Percentiles rank a stretch among this genome's conserved stretches.
Evolutionary conservation across 1,140 invertebrate genomes (phyloP).

Genomic region (Pogonognathellus flavescens): DNA sequence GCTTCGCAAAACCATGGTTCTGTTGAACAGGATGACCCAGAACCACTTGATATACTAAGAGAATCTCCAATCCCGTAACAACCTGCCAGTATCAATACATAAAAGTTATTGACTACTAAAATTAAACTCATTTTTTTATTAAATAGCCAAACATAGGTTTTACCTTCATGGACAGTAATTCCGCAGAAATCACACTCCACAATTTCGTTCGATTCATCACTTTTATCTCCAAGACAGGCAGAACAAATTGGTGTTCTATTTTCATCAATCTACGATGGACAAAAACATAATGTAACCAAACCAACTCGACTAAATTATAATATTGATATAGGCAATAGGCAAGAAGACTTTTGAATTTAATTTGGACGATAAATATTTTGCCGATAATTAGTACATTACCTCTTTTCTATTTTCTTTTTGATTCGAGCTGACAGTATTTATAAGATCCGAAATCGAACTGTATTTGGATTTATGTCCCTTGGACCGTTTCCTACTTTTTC

Average conservation of each 20-base stretch:
- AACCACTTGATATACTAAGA: slow-evolving; percentile 86
- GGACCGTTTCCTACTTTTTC: slow-evolving; percentile 10
- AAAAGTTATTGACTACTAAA: background rate
- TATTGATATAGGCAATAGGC: background rate
- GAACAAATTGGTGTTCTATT: slow-evolving; percentile 81
- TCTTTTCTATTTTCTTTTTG: slow-evolving; percentile 57
- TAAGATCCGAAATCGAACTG: slow-evolving; percentile 36
- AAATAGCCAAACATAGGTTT: background rate
- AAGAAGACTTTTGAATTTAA: background rate
- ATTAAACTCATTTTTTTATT: background rate
- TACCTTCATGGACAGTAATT: slow-evolving; percentile 94
- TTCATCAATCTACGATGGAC: slow-evolving; percentile 10
- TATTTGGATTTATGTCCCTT: slow-evolving; percentile 46
- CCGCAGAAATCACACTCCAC: slow-evolving; percentile 97
- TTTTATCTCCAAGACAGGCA: slow-evolving; percentile 92
- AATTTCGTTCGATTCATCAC: slow-evolving; percentile 94
- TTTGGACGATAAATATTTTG: background rate
- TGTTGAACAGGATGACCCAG: slow-evolving; percentile 91
- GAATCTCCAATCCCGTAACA: slow-evolving; percentile 97
- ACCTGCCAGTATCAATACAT: slow-evolving; percentile 71
- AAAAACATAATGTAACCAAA: background rate
- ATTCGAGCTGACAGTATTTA: background rate
- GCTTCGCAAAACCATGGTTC: slow-evolving; percentile 99
- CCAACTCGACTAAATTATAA: background rate
- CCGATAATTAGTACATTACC: slow-evolving; percentile 35